phyloP scores from a whole-genome alignment of 37 sponge, comb jelly and placozoan species.

The Beroe forskalii region DNA sequence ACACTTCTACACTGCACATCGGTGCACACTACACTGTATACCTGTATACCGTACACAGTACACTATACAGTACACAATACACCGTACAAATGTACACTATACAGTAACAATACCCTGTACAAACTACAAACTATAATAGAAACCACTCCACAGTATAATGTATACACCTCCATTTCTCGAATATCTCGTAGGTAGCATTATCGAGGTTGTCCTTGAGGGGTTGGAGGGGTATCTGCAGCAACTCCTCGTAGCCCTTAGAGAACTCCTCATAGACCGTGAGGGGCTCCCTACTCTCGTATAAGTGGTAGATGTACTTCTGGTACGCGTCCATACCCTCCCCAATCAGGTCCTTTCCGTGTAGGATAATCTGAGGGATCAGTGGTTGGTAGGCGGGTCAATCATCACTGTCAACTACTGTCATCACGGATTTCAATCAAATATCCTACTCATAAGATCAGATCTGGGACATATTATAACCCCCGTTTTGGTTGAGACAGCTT shows the following conservation, averaged over 20 bases:
- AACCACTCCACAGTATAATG: too few species aligned
- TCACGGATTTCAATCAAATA: too few species aligned
- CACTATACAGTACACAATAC: too few species aligned
- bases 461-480: too few species aligned
- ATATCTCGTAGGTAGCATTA: conserved; percentile 91
- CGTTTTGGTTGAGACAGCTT: too few species aligned
- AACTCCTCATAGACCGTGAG: conserved; percentile 69
- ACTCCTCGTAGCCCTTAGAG: conserved; percentile 92
- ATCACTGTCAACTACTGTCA: neutral
- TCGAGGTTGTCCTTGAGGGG: conserved; percentile 97
- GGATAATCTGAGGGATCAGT: neutral
- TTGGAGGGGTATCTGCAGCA: conserved; percentile 90
- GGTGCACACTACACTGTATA: too few species aligned
- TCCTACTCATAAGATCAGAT: too few species aligned
- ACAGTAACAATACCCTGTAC: too few species aligned
- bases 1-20: too few species aligned
- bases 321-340: conserved; percentile 54
- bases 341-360: neutral
- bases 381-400: neutral
- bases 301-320: conserved; percentile 44
- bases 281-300: conserved; percentile 1
- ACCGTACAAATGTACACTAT: too few species aligned
- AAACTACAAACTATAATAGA: too few species aligned
- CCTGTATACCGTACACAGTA: too few species aligned
- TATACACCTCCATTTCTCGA: conserved; percentile 57